A percentile compares a stretch with the other conserved stretches of the same genome.
These are phyloP conservation scores for Baronia brevicornis DNA, from an alignment of 2,888 invertebrate species.

Conservation along the genomic window DNA sequence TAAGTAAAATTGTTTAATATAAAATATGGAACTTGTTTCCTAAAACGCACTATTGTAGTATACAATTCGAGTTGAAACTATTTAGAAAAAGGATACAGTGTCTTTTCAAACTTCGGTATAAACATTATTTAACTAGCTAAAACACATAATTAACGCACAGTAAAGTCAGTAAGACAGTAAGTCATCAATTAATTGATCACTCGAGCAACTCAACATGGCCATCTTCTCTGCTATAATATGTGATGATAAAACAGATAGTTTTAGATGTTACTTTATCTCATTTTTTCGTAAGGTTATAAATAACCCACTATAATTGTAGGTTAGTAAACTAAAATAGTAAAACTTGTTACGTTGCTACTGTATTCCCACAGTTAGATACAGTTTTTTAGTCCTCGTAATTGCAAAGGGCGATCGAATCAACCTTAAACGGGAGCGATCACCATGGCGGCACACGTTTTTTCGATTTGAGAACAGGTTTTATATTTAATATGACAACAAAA, in stretches of 20 bases:
- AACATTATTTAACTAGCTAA: too few species aligned
- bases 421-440: conserved; percentile 9
- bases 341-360: conserved; percentile 1
- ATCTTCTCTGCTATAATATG: too few species aligned
- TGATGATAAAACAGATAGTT: conserved; percentile 2
- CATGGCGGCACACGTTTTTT: conserved; percentile 13
- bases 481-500: conserved; percentile 16
- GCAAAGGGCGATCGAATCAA: conserved; percentile 9
- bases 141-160: too few species aligned
- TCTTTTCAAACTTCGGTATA: too few species aligned
- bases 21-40: too few species aligned
- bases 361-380: conserved; percentile 9
- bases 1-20: too few species aligned
- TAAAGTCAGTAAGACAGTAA: too few species aligned
- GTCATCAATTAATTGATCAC: too few species aligned
- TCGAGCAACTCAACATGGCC: too few species aligned
- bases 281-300: conserved; percentile 3
- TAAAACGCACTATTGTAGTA: too few species aligned
- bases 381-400: conserved; percentile 8
- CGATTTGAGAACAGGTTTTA: conserved; percentile 11
- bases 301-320: conserved; percentile 15
- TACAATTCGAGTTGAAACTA: too few species aligned
- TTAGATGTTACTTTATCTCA: background rate
- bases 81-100: too few species aligned
- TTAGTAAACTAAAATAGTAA: conserved; percentile 11